Evolutionary conservation across 1,140 invertebrate genomes (phyloP).

Genomic region (Araneus ventricosus): DNA sequence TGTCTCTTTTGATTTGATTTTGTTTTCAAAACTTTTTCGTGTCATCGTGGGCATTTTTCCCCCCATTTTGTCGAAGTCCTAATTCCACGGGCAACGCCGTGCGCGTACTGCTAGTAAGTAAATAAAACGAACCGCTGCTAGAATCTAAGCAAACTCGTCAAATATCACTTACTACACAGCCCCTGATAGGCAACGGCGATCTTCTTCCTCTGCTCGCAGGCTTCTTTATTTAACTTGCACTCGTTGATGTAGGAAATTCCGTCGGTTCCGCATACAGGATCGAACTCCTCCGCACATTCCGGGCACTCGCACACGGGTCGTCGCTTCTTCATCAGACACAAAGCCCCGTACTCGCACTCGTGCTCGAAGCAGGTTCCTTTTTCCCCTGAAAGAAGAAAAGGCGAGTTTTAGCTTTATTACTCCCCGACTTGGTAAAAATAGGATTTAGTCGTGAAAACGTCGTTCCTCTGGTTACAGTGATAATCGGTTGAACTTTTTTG

Average conservation of each 20-base stretch:
- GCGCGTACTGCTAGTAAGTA: too few species aligned
- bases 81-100: too few species aligned
- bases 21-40: too few species aligned
- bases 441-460: too few species aligned
- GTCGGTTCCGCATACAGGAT: slow-evolving; percentile 92
- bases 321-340: slow-evolving; percentile 87
- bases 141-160: too few species aligned
- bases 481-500: too few species aligned
- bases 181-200: slow-evolving; percentile 90
- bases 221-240: slow-evolving; percentile 89
- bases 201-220: slow-evolving; percentile 87
- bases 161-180: slow-evolving; percentile 71
- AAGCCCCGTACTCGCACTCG: slow-evolving; percentile 88
- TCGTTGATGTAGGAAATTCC: slow-evolving; percentile 93
- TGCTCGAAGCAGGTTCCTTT: slow-evolving; percentile 83
- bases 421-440: too few species aligned
- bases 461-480: too few species aligned
- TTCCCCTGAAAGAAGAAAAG: neutral
- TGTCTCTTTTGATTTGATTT: too few species aligned
- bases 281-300: slow-evolving; percentile 89
- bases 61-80: too few species aligned
- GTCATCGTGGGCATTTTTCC: too few species aligned
- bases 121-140: neutral
- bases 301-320: slow-evolving; percentile 91
- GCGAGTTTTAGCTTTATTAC: too few species aligned